Percentiles rank a stretch among this genome's conserved stretches.
Conservation (phyloP, 1,140 invertebrate species). For the Ceratosolen fusciceps region DNA sequence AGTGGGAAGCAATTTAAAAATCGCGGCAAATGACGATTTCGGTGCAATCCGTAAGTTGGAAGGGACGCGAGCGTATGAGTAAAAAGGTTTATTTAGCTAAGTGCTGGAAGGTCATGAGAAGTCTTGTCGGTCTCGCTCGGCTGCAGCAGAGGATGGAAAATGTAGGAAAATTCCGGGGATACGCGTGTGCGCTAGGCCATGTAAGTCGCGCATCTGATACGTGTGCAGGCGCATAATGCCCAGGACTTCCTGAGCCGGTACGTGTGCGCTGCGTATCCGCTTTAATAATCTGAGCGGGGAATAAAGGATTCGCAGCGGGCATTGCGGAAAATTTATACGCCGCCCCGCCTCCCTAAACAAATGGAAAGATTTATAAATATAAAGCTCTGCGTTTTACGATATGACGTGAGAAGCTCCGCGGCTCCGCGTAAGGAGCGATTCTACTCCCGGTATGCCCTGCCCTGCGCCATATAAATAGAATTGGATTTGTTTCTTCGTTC, state of each 20-base stretch:
- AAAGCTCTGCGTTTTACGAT: neutral
- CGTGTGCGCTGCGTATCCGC: neutral
- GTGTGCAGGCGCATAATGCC: no score
- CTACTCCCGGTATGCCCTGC: no score
- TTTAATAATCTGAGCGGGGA: neutral
- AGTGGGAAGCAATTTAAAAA: neutral
- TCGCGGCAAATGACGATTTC: neutral
- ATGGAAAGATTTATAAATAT: neutral
- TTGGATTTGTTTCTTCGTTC: neutral
- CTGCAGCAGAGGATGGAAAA: neutral
- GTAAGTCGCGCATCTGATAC: no score
- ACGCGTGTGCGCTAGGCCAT: no score
- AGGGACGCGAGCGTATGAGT: neutral
- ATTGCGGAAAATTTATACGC: neutral
- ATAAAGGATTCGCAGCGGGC: neutral
- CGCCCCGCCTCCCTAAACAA: neutral
- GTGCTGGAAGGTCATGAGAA: neutral
- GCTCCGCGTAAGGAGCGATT: neutral
- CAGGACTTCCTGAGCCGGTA: neutral
- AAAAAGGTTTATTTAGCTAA: constrained; percentile 13
- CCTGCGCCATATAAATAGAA: neutral
- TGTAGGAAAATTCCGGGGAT: neutral
- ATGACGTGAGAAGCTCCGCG: neutral
- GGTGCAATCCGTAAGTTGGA: neutral
- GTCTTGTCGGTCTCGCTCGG: neutral